Evolutionary conservation across 2,888 invertebrate genomes (phyloP), one percentile per base, ranked within the genome.

Genomic region (Eucriotettix oculatus): DNA sequence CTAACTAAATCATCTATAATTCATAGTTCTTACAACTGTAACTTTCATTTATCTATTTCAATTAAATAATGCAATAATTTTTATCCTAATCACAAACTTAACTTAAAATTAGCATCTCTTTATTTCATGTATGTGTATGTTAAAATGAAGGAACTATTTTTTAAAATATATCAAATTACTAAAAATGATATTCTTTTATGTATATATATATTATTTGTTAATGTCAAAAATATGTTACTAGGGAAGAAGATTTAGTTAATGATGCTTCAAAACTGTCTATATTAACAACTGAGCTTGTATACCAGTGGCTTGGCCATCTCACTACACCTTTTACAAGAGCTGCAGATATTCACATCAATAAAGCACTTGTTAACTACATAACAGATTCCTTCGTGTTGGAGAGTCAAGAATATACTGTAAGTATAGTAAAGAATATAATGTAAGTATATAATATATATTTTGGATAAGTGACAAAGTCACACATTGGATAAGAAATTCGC

Each of bases 271-370:
- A 60, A 57, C 43, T 57, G 42, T 61, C 60, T 61, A 48, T 40
- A 43, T 41, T 64, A 42, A 56, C 64, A 0, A 85, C 87, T 66
- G 89, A 90, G 70, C 68, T 89, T 52, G 80, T 84, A 3, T 87
- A 87, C 70, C 90, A 90, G 70, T 90, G 90, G 90, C 72, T 90
- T 14, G 88, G 88, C 0, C 81, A 84, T 7, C 77, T 84, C 64
- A 79, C 85, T 0, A 87, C 89, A 0, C 89, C 90, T 0, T 82
- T 79, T 16, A 29, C 55, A 2, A 85, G 85, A 82, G 88, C 87
- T 86, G 82, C 79, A 52, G 86, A 87, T 66, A 85, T 86, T 0
- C 84, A 85, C 65, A 76, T 87, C 12, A 88, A 86, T 67, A 86
- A 87, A 69, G 89, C 88, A 0, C 73, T 90, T 0, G 85, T 86